Conservation (phyloP, 2,797 vertebrate species). For the Lagodon rhomboides region DNA sequence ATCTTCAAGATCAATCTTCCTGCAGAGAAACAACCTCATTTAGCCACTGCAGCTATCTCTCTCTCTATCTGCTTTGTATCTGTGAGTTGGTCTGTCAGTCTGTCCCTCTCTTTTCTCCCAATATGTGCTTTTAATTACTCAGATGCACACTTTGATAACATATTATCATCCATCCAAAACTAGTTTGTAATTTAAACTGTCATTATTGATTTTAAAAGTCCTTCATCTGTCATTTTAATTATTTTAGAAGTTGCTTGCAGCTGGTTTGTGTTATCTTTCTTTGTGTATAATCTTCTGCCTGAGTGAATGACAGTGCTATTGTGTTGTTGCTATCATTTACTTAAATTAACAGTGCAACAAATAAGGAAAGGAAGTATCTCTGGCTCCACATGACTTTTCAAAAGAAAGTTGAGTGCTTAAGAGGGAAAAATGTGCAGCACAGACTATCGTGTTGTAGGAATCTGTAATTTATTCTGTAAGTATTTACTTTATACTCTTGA, state of each 20-base stretch:
- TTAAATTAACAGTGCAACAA: not conserved
- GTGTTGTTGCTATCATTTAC: not conserved
- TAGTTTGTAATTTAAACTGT: not conserved
- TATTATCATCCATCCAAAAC: not conserved
- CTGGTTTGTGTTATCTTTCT: not conserved
- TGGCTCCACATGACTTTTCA: not conserved
- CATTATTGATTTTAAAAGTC: not conserved
- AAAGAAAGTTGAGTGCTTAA: too few relatives aligned
- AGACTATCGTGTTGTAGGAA: too few relatives aligned
- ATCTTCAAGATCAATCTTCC: constrained; percentile 56
- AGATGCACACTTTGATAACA: constrained; percentile 13
- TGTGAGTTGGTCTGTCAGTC: constrained; percentile 5
- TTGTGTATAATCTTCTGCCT: not conserved
- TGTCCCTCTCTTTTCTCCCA: not conserved
- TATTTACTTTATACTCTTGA: too few relatives aligned
- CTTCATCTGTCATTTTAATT: not conserved
- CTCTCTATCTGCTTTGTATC: not conserved
- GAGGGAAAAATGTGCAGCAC: too few relatives aligned
- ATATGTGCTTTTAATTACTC: constrained; percentile 35
- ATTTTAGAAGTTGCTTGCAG: not conserved
- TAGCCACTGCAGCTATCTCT: constrained; percentile 26
- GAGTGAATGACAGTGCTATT: not conserved
- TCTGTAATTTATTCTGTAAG: too few relatives aligned
- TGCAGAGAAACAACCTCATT: constrained; percentile 47
- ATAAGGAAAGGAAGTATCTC: not conserved